Evolutionary conservation across 1,140 invertebrate species (phyloP), one percentile per base, ranked within the genome.

Genomic region (Bombus breviceps): DNA sequence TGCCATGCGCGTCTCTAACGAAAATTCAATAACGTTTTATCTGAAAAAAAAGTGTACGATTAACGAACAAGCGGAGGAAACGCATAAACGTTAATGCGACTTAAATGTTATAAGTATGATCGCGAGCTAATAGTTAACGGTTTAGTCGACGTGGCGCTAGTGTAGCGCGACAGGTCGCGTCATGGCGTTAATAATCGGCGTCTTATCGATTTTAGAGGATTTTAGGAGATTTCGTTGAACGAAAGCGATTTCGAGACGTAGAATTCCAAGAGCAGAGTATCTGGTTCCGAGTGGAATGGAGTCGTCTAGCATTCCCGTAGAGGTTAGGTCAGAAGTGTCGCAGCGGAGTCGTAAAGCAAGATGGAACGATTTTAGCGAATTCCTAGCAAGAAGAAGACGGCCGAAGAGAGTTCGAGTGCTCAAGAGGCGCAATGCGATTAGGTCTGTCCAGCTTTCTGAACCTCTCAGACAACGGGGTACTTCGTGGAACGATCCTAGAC

Each of bases 341-440:
- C 28, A 81, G 57, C 32, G 43, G 28, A 41, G 10, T 53, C 32
- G 47, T 72, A 81, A 59, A 32, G n/a, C 39, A 84, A 64, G 66
- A 53, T 83, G 76, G 80, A 88, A 92, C 91, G 88, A 79, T 93
- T 93, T 90, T 92, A 94, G 94, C 90, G 90, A 93, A 83, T 92
- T 94, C 81, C 90, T 93, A 75, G 87, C 66, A 57, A 88, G 89
- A 89, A 81, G 88, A 89, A 89, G 91, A 72, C 91, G 83, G 25
- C 85, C 89, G 73, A 86, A 89, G 85, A 93, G 92, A 89, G 77
- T 92, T 69, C 92, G 94, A 81, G 90, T 72, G 59, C 91, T 94
- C 77, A 92, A 91, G 90, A 93, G 94, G 83, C 92, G 92, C 89
- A 94, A 94, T 89, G 94, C 94, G 85, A 94, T 94, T 93, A 94